A percentile compares a stretch with the other conserved stretches of the same genome.
Conservation (phyloP, 2,888 invertebrate species). For the Nomada flava region DNA sequence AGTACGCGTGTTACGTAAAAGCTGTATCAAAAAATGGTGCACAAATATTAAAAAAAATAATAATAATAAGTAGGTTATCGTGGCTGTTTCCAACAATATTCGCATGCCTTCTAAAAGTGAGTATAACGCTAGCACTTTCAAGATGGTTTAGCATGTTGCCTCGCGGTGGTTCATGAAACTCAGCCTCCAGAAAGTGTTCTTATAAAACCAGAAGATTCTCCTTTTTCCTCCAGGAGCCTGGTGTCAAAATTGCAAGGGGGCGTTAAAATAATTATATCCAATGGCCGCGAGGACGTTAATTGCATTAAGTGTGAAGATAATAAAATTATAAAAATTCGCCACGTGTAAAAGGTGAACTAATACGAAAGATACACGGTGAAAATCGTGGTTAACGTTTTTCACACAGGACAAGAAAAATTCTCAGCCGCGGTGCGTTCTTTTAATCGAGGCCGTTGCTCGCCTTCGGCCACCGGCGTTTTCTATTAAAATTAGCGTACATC, state of each 20-base stretch:
- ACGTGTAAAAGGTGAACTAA: neutral
- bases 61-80: no score
- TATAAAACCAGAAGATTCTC: constrained; percentile 10
- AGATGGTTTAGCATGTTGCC: constrained; percentile 56
- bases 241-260: neutral
- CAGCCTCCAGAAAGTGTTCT: constrained; percentile 42
- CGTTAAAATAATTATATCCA: constrained; percentile 10
- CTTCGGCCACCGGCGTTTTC: constrained; percentile 30
- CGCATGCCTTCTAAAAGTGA: neutral
- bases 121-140: constrained; percentile 36
- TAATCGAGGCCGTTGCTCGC: constrained; percentile 34
- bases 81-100: neutral
- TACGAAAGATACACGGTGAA: neutral
- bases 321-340: constrained; percentile 21
- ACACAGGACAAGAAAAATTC: constrained; percentile 2
- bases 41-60: no score
- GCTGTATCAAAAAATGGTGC: no score
- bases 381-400: constrained; percentile 42
- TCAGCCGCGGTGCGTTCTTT: neutral
- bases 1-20: no score
- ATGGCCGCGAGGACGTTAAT: constrained; percentile 25
- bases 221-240: neutral
- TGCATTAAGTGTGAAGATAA: constrained; percentile 2
- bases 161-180: neutral
- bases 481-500: constrained; percentile 65